Conservation (phyloP, 2,113 vertebrate genomes). For the Indicator indicator region DNA sequence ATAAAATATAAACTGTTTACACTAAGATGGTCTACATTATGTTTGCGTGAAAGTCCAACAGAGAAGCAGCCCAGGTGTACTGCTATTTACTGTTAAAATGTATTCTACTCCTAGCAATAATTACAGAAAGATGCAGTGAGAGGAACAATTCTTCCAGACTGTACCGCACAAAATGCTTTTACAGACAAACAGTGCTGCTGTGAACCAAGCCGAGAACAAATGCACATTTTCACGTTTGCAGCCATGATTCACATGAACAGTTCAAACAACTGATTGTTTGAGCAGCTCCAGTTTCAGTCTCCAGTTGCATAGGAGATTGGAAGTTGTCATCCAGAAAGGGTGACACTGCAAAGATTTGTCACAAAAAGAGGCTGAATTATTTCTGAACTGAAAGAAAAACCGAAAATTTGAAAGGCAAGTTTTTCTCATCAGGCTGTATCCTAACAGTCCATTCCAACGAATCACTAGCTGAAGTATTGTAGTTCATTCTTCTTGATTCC, state of each 20-base stretch:
- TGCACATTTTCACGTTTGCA: not conserved
- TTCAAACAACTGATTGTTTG: conserved; percentile 20
- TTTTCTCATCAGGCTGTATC: conserved; percentile 42
- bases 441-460: conserved; percentile 27
- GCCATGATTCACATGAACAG: conserved; percentile 28
- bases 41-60: conserved; percentile 43
- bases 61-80: conserved; percentile 25
- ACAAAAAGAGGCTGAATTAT: conserved; percentile 35
- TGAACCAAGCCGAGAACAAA: conserved; percentile 32
- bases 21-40: conserved; percentile 64
- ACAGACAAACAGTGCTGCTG: conserved; percentile 50
- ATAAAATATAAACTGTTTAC: conserved; percentile 79
- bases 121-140: conserved; percentile 42
- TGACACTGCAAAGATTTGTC: conserved; percentile 22
- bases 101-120: conserved; percentile 42
- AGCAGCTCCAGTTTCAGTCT: conserved; percentile 64
- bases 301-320: conserved; percentile 20
- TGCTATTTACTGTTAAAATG: conserved; percentile 40
- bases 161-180: conserved; percentile 33
- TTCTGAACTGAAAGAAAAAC: conserved; percentile 25
- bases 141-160: not conserved
- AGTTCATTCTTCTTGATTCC: conserved; percentile 15
- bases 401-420: not conserved
- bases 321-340: not conserved
- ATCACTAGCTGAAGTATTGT: not conserved